A percentile compares a stretch with the other conserved stretches of the same genome.
phyloP scores from a whole-genome alignment of 2,113 vertebrate species.

The Zapus hudsonius region DNA sequence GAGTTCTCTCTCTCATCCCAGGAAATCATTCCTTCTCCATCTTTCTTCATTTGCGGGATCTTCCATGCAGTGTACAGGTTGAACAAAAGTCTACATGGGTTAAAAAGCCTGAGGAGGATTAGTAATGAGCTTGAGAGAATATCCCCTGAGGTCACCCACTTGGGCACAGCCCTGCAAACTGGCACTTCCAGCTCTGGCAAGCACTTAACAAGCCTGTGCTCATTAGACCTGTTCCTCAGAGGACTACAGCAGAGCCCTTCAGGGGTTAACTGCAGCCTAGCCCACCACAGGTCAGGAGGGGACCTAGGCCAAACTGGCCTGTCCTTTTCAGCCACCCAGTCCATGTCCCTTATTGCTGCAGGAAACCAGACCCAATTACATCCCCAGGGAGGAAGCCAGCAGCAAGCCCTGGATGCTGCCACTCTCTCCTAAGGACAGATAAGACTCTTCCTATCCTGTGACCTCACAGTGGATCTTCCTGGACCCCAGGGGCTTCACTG shows the following conservation, averaged over 20 bases:
- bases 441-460: not conserved
- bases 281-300: not conserved
- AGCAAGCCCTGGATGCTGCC: not conserved
- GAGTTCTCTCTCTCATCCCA: accelerated
- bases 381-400: not conserved
- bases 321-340: not conserved
- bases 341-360: not conserved
- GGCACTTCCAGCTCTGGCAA: not conserved
- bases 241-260: not conserved
- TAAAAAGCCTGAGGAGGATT: not conserved
- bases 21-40: accelerated
- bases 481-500: not conserved
- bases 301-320: not conserved
- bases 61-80: not conserved
- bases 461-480: not conserved
- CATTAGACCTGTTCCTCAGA: not conserved
- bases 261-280: not conserved
- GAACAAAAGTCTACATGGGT: not conserved
- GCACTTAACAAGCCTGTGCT: not conserved
- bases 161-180: not conserved
- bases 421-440: not conserved
- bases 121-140: not conserved
- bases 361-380: not conserved
- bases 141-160: conserved; percentile 3
- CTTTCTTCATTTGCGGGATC: not conserved